These are phyloP conservation scores for Papilio glaucus DNA, from an alignment of 1,140 invertebrate genomes.

Conservation along the genomic window DNA sequence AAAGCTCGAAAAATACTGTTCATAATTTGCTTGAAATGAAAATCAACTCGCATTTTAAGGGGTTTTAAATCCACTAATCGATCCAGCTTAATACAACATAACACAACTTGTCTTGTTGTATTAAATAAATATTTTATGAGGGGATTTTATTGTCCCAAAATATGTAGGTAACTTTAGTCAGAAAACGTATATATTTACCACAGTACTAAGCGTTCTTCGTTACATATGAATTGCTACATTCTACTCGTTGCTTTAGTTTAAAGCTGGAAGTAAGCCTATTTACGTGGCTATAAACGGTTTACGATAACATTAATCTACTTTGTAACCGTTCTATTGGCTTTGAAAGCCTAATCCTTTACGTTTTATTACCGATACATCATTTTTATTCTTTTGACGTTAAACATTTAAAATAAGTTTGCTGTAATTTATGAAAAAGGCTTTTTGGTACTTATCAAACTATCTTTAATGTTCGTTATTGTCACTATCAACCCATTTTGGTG, in stretches of 20 bases:
- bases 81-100: no score
- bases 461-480: no score
- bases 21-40: no score
- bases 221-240: not conserved
- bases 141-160: no score
- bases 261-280: slow-evolving; percentile 3
- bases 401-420: slow-evolving; percentile 1
- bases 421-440: no score
- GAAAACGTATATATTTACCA: not conserved
- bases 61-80: no score
- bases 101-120: no score
- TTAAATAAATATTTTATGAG: no score
- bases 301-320: slow-evolving; percentile 21
- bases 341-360: slow-evolving; percentile 8
- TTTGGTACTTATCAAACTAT: not conserved
- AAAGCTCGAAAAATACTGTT: no score
- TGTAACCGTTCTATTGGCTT: slow-evolving; percentile 8
- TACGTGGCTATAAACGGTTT: slow-evolving; percentile 15
- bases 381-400: not conserved
- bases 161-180: not conserved
- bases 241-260: not conserved
- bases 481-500: no score
- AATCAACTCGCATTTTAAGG: no score
- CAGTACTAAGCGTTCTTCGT: slow-evolving; percentile 16
- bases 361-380: slow-evolving; percentile 13